Evolutionary conservation across 2,888 invertebrate species (phyloP), one percentile per base, ranked within the genome.

Genomic region (Byasa hedistus): DNA sequence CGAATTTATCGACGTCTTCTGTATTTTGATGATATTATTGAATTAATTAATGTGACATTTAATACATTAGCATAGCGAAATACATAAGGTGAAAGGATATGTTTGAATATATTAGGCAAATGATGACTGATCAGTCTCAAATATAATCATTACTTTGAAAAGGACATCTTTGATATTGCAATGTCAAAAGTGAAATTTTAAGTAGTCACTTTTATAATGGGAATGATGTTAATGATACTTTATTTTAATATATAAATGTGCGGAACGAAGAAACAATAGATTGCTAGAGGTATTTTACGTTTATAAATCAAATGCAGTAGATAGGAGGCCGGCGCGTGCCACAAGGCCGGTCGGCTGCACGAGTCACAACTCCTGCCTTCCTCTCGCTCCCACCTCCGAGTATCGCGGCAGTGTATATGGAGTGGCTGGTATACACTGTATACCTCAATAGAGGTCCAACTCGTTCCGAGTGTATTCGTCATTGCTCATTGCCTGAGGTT

Each of bases 271-370:
- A 7, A 57, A 57, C 57, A 57, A 22, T 54, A 56, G 57, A 23
- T 27, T 19, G 39, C 22, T 15, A 54, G 52, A 54, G 48, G 48
- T 22, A 54, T 51, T 44, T 44, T 32, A 63, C 17, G 57, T 63
- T 5, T 22, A 80, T 86, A 86, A 85, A 87, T 87, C 85, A 83
- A 85, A 82, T 81, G 79, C 74, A 79, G 80, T 79, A 80, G 62
- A 78, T 79, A 75, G 74, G 88, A 87, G 89, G 89, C 89, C 74
- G 89, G 88, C 91, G 89, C 91, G 91, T 91, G 91, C 91, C 90
- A 77, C 91, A 89, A 90, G 91, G 90, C 85, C 90, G 86, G 82
- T 81, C 81, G 79, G 79, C 80, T 82, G 82, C 78, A 82, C 86
- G 80, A 84, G 80, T 83, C 82, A 75, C 83, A 78, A 83, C 78